A percentile compares a stretch with the other conserved stretches of the same genome.
These are phyloP conservation scores for Gortyna flavago DNA, from an alignment of 2,888 invertebrate genomes.

Conservation along the genomic window DNA sequence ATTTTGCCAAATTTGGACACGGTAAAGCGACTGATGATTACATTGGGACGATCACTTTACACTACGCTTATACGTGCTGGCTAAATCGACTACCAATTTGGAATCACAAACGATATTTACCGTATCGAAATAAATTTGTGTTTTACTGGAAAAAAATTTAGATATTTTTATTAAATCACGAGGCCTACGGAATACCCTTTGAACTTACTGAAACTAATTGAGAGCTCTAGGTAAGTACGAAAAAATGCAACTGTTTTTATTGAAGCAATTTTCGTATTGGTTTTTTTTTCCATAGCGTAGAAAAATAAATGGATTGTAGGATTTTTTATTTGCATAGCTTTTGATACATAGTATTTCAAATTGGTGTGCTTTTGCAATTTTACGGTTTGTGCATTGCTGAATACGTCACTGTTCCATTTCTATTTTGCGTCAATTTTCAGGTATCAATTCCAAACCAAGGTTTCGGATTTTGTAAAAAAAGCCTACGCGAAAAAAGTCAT, in stretches of 20 bases:
- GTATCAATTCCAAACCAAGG: not conserved
- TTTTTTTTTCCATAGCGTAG: slow-evolving; percentile 9
- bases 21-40: slow-evolving; percentile 46
- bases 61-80: slow-evolving; percentile 11
- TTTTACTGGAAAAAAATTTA: not conserved
- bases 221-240: slow-evolving; percentile 4
- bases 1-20: slow-evolving; percentile 49
- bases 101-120: slow-evolving; percentile 27
- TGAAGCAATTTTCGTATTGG: not conserved
- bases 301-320: slow-evolving; percentile 7
- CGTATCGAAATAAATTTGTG: slow-evolving; percentile 9
- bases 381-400: slow-evolving; percentile 12
- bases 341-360: slow-evolving; percentile 9
- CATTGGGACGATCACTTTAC: slow-evolving; percentile 22
- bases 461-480: not conserved
- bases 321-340: slow-evolving; percentile 9
- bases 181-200: not conserved
- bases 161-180: not conserved
- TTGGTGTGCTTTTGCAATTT: slow-evolving; percentile 3
- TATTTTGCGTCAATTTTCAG: slow-evolving; percentile 7
- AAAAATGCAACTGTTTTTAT: slow-evolving; percentile 21
- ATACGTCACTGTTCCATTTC: not conserved
- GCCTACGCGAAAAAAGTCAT: not conserved
- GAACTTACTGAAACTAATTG: slow-evolving; percentile 12
- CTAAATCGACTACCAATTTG: slow-evolving; percentile 23